Percentiles rank a stretch among this genome's conserved stretches.
Evolutionary conservation across 2,113 vertebrate genomes (phyloP).

Genomic region (Noctilio leporinus): DNA sequence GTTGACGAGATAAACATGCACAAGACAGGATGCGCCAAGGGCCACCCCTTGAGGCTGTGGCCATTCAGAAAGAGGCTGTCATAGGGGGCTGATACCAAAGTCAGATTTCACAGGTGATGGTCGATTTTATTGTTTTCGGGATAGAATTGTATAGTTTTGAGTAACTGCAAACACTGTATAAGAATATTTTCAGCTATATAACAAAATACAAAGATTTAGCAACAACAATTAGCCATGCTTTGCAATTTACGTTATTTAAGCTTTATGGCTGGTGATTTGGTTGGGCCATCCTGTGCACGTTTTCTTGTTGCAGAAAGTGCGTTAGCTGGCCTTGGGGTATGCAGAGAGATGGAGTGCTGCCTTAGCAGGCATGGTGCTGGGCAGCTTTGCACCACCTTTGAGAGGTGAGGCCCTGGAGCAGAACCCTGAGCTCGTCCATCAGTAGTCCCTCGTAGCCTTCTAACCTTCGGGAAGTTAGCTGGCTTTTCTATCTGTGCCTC

Average conservation of each 20-base stretch:
- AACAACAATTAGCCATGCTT: slow-evolving; percentile 4
- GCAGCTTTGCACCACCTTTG: not conserved
- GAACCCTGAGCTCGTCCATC: not conserved
- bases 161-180: not conserved
- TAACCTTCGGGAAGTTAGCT: not conserved
- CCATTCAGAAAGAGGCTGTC: not conserved
- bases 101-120: not conserved
- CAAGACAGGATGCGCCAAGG: not conserved
- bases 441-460: not conserved
- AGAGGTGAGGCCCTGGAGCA: not conserved
- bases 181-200: not conserved
- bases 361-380: not conserved
- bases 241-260: slow-evolving; percentile 38
- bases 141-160: slow-evolving; percentile 1
- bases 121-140: not conserved
- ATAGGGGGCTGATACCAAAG: not conserved
- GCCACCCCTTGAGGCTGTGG: not conserved
- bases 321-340: not conserved
- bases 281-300: not conserved
- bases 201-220: not conserved
- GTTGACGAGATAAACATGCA: not conserved
- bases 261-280: not conserved
- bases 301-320: not conserved
- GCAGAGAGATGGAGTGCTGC: not conserved
- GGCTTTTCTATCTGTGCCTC: not conserved